Evolutionary conservation across 2,888 invertebrate species (phyloP).

Genomic region (Cabera pusaria): DNA sequence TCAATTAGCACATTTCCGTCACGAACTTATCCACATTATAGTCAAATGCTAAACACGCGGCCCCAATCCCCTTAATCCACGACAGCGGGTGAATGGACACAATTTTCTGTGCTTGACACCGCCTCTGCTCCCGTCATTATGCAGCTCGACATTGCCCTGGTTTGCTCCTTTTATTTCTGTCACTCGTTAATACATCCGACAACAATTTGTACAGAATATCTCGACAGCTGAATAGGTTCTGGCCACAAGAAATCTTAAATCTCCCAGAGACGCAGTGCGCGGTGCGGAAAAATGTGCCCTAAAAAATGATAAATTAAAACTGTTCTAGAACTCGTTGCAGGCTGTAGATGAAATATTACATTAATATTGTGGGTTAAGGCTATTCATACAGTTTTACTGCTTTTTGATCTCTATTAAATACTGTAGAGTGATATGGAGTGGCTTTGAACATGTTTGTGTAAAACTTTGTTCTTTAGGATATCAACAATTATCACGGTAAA

Average conservation of each 20-base stretch:
- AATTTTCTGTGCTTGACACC: slow-evolving; percentile 81
- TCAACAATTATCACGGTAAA: too few species aligned
- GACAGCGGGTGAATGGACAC: slow-evolving; percentile 75
- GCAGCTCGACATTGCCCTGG: slow-evolving; percentile 53
- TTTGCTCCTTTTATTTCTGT: slow-evolving; percentile 71
- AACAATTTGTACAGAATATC: slow-evolving; percentile 2
- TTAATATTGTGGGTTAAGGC: slow-evolving; percentile 1
- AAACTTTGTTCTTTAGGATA: too few species aligned
- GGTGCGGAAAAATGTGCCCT: slow-evolving; percentile 2
- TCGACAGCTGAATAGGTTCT: slow-evolving; percentile 3
- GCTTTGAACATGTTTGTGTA: too few species aligned
- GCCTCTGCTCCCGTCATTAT: slow-evolving; percentile 70
- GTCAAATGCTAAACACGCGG: slow-evolving; percentile 66
- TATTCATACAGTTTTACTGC: not conserved
- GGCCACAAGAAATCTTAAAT: slow-evolving; percentile 1
- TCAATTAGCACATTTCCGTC: slow-evolving; percentile 52
- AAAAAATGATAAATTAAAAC: slow-evolving; percentile 6
- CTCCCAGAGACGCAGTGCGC: slow-evolving; percentile 1
- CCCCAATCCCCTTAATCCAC: slow-evolving; percentile 75
- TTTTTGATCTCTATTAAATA: too few species aligned
- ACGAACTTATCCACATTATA: slow-evolving; percentile 57
- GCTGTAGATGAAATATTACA: slow-evolving; percentile 7
- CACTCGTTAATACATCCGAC: slow-evolving; percentile 48
- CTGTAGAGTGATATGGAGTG: too few species aligned
- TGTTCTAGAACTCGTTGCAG: not conserved